Conservation (phyloP, 2,113 vertebrate genomes). For the Myodes glareolus region DNA sequence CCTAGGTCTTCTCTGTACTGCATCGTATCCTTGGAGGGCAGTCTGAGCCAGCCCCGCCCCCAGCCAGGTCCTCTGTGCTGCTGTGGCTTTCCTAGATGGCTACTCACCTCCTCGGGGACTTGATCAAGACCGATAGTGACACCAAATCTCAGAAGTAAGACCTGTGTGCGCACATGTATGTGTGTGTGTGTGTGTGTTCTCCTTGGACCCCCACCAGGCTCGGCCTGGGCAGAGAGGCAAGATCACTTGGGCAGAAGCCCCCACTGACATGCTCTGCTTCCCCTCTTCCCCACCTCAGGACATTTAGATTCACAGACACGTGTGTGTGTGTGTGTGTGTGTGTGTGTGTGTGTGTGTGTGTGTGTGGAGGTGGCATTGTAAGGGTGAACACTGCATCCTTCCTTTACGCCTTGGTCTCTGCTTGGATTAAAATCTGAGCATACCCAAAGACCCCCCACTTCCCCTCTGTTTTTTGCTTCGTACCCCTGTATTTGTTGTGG, state of each 20-base stretch:
- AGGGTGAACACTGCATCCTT: neutral
- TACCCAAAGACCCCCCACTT: neutral
- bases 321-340: neutral
- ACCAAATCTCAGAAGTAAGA: neutral
- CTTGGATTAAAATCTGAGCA: neutral
- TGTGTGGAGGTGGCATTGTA: neutral
- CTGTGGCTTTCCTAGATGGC: neutral
- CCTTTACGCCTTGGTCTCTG: too few species aligned
- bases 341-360: neutral
- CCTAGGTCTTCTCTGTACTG: neutral
- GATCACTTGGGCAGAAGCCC: neutral
- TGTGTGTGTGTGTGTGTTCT: neutral
- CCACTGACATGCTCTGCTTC: neutral
- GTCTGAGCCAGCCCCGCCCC: neutral
- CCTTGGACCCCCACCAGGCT: neutral
- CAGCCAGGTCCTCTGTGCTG: too few species aligned
- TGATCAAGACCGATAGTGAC: neutral
- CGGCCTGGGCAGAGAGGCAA: neutral
- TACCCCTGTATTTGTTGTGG: neutral
- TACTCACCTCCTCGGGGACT: neutral
- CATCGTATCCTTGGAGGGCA: fast-evolving
- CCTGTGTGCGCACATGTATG: neutral
- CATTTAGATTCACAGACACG: neutral
- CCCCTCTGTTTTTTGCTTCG: neutral
- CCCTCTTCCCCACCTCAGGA: neutral